Evolutionary conservation across 2,113 vertebrate species (phyloP), one percentile per base, ranked within the genome.

Genomic region (Lynx canadensis): DNA sequence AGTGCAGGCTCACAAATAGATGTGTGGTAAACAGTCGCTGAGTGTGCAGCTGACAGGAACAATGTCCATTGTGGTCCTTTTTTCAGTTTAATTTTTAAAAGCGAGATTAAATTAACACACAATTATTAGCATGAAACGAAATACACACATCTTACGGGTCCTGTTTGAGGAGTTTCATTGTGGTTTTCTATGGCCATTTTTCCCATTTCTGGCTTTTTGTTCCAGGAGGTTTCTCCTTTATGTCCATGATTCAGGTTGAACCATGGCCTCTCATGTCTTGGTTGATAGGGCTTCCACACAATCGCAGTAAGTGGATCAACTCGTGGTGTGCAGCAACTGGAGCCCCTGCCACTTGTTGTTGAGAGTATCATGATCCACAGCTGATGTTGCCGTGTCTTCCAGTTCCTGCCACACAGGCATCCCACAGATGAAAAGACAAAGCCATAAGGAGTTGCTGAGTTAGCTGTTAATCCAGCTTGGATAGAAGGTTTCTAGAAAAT

Each of bases 71-170:
- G 5, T 31, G 29, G 12, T 68, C 14, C 33, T 52, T 68, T 71
- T 16, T 60, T 48, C 73, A 36, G 79, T 79, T 55, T 89, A 68
- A 29, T 50, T 85, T 87, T 36, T 38, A 68, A 89, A 94, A 27
- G 10, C 2, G 31, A 65, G 36, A 23, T 94, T 12, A 73, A 89
- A 89, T 38, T 18, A 80, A 41, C 19, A 4, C 6, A 74, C 31
- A 90, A 50, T 36, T 33, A 41, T 60, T 74, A 86, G 74, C 63
- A 55, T 68, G 50, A 91, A 57, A 41, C 38, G 33, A 84, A 96
- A 48, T 9, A 9, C 15, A 38, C 12, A 0, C 50, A 74, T 45
- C 45, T 19, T 25, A 41, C 25, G 1, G 68, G 29, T 41, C 82
- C 38, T 7, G 23, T 55, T 21, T 13, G 19, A 2, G 52, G 65